phyloP scores from a whole-genome alignment of 2,797 vertebrate species.

The Intellagama lesueurii region DNA sequence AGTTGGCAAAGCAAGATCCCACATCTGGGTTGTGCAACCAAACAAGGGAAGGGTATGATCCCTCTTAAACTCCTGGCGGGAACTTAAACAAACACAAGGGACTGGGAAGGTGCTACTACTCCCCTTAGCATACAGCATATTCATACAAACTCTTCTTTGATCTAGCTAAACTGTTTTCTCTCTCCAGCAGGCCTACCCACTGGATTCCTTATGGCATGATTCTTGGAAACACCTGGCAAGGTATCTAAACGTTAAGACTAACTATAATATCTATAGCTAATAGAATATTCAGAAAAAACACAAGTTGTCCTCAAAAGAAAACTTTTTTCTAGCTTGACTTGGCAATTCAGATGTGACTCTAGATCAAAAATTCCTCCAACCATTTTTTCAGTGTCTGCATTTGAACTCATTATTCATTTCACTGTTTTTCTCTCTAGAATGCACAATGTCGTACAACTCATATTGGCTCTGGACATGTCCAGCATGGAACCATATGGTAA shows the following conservation, averaged over 20 bases:
- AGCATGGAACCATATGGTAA: not conserved
- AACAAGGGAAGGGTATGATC: slow-evolving; percentile 1
- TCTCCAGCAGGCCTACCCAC: not conserved
- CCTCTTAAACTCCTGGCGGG: not conserved
- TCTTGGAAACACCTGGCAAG: not conserved
- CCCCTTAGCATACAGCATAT: not conserved
- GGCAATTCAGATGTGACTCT: not conserved
- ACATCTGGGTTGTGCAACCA: not conserved
- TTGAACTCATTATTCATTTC: not conserved
- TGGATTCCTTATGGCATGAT: not conserved
- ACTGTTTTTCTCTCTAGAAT: not conserved
- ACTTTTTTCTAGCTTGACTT: not conserved
- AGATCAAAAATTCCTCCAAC: not conserved
- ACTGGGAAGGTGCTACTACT: not conserved
- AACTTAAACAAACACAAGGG: not conserved
- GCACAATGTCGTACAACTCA: not conserved
- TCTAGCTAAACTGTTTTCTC: not conserved
- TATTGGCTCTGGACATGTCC: not conserved
- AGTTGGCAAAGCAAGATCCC: not conserved
- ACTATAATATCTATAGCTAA: not conserved
- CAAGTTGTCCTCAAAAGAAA: not conserved
- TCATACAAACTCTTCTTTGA: not conserved
- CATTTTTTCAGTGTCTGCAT: not conserved
- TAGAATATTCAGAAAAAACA: not conserved
- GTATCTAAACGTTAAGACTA: not conserved